phyloP scores from a whole-genome alignment of 2,113 vertebrate genomes.

The Ceyx margarethae region DNA sequence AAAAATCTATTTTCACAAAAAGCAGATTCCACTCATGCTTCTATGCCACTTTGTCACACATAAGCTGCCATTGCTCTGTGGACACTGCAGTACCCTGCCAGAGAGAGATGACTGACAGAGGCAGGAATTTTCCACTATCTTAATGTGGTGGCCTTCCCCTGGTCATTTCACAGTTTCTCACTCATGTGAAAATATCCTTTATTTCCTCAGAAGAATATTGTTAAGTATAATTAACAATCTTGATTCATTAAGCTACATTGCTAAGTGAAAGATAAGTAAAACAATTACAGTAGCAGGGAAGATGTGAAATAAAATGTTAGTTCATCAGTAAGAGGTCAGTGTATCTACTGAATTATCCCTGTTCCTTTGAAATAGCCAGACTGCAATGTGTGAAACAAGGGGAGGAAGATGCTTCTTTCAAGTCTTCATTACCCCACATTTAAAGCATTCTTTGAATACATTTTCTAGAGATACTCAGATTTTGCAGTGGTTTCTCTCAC shows the following conservation, averaged over 20 bases:
- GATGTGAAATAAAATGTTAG: neutral
- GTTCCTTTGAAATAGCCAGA: neutral
- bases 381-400: neutral
- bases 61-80: neutral
- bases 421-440: neutral
- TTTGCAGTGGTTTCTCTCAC: neutral
- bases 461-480: neutral
- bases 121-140: neutral
- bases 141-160: neutral
- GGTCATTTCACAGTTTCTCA: neutral
- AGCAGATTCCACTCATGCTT: neutral
- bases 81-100: neutral
- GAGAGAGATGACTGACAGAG: neutral
- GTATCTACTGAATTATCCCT: neutral
- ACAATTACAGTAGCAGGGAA: neutral
- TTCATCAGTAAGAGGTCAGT: neutral
- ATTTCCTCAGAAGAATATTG: neutral
- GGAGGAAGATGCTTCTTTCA: neutral
- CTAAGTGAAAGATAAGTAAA: neutral
- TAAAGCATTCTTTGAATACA: neutral
- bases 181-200: neutral
- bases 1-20: neutral
- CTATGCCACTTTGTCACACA: neutral
- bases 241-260: neutral
- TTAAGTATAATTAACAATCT: neutral